Conservation (phyloP, 1,140 invertebrate species). For the Orchestia grillus region DNA sequence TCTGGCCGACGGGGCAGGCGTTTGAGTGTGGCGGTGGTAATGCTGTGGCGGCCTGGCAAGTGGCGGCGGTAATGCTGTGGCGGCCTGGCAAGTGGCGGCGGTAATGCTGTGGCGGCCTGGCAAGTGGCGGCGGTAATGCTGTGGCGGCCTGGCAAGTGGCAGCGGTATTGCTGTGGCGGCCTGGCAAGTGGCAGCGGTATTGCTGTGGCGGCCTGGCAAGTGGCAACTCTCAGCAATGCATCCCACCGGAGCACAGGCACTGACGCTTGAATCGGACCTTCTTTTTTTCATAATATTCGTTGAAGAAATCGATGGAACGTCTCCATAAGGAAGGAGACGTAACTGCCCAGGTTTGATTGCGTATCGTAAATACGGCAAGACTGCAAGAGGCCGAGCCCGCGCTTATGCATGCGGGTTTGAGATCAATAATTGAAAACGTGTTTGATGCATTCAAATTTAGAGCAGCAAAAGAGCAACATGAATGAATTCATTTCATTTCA, state of each 20-base stretch:
- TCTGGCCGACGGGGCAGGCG: background rate
- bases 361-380: background rate
- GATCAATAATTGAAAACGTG: conserved; percentile 3
- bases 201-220: background rate
- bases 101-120: background rate
- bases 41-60: background rate
- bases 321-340: background rate
- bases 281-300: background rate
- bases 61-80: background rate
- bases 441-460: conserved; percentile 37
- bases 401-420: background rate
- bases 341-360: background rate
- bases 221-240: background rate
- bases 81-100: background rate
- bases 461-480: background rate
- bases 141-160: background rate
- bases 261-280: background rate
- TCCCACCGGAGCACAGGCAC: background rate
- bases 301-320: conserved; percentile 1
- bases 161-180: background rate
- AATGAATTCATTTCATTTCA: background rate
- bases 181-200: background rate
- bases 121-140: background rate
- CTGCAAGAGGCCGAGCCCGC: background rate
- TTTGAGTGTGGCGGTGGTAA: background rate